These are phyloP conservation scores for Trissolcus basalis DNA, from an alignment of 1,140 invertebrate genomes.

Conservation along the genomic window DNA sequence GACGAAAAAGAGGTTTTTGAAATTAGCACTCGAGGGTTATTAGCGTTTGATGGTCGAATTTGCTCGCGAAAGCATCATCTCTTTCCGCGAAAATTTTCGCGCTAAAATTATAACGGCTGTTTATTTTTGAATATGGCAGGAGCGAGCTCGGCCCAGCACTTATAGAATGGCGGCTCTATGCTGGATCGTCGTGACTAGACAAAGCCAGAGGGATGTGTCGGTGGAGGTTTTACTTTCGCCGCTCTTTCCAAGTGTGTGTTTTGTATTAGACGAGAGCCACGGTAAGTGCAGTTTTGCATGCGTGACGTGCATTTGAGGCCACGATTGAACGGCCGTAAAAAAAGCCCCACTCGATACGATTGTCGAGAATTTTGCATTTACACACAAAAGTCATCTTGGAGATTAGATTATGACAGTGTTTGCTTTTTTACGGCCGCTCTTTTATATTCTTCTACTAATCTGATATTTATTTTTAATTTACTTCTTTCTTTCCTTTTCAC, in stretches of 20 bases:
- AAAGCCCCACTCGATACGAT: constrained; percentile 38
- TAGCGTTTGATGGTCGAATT: constrained; percentile 8
- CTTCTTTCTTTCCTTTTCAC: too few relatives aligned
- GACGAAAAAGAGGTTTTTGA: neutral
- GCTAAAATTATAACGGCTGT: constrained; percentile 41
- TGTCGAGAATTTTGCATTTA: constrained; percentile 3
- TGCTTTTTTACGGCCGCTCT: constrained; percentile 11
- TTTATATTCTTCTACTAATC: too few relatives aligned
- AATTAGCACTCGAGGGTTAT: neutral
- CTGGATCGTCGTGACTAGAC: constrained; percentile 30
- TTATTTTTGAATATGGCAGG: constrained; percentile 51
- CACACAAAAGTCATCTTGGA: neutral
- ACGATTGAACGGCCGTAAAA: constrained; percentile 44
- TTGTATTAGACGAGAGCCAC: constrained; percentile 20
- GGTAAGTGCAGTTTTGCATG: constrained; percentile 48
- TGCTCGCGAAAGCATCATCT: neutral
- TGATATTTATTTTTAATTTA: too few relatives aligned
- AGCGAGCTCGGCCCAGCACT: constrained; percentile 28
- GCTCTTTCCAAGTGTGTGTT: constrained; percentile 29
- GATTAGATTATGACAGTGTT: constrained; percentile 1
- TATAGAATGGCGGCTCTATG: constrained; percentile 39
- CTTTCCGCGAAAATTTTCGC: constrained; percentile 10
- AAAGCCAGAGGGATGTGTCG: constrained; percentile 50
- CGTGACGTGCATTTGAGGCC: constrained; percentile 69
- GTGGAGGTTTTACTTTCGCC: constrained; percentile 56